A percentile compares a stretch with the other conserved stretches of the same genome.
Conservation (phyloP, 2,113 vertebrate genomes). For the Ptilonorhynchus violaceus region DNA sequence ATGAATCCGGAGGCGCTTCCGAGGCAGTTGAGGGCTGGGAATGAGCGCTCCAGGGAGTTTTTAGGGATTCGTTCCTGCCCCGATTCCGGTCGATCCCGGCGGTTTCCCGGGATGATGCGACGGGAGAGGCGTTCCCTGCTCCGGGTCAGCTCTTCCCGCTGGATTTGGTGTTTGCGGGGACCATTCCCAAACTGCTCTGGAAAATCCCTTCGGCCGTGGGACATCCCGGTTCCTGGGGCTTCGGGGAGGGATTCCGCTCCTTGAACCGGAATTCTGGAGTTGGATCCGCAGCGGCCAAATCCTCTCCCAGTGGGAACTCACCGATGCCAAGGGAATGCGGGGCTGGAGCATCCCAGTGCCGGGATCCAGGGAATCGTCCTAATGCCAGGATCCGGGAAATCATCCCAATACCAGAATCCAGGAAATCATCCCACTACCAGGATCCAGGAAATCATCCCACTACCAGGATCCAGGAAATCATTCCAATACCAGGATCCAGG, state of each 20-base stretch:
- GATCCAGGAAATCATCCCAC: not conserved
- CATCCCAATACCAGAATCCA: not conserved
- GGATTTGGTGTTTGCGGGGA: not conserved
- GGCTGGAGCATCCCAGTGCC: not conserved
- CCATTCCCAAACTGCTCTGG: not conserved
- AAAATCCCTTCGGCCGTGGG: not conserved
- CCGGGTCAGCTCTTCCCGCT: accelerated
- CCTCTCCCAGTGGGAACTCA: not conserved
- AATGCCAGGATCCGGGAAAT: too few species aligned
- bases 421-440: not conserved
- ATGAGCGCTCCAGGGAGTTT: too few species aligned
- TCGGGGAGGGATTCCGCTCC: not conserved
- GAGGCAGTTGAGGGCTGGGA: too few species aligned
- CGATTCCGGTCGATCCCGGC: accelerated
- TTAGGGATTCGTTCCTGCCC: too few species aligned
- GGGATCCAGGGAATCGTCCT: not conserved
- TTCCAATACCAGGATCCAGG: not conserved
- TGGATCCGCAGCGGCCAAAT: not conserved
- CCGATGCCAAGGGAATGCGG: not conserved
- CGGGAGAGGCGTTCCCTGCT: not conserved
- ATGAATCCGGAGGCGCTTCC: too few species aligned
- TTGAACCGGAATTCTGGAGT: accelerated
- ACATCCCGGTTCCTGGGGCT: not conserved
- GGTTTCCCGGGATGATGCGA: not conserved
- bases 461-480: not conserved